Base-by-base conservation (phyloP, 2,797 vertebrate species). In the Microctenopoma lineatum region DNA sequence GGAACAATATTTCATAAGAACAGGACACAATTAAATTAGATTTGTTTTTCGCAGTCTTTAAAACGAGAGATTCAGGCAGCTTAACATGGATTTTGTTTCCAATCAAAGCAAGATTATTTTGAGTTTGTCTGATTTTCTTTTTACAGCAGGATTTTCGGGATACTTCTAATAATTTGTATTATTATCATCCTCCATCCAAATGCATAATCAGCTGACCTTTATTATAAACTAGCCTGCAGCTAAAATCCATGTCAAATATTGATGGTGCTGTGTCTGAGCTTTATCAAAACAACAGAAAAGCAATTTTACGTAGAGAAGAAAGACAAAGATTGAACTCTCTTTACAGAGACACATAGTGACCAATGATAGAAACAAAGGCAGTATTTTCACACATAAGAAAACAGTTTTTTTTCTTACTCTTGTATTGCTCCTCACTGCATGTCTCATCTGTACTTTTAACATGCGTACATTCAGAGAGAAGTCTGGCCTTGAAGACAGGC, bases 191-290 rank as follows among this genome's bases (percentile, higher is more conserved):
- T 60, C 27, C 62, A 71, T 75, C 41, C 54, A 60, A 26, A 81
- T 41, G 45, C 59, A 78, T 73, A 62, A 81, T 72, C 61, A 73
- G 46, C 47, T 68, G 72, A 85, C 74, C 72, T 81, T 86, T 75
- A 57, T 56, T 72, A 65, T 34, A 53, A 75, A 71, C 25, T 38
- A 50, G 65, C 57, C 62, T 26, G 41, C 29, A 59, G 60, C 61
- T 51, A 44, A 73, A 69, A 60, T 60, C 75, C 42, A 70, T 68
- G 55, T 15, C 18, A 59, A 16, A 44, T 58, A 55, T 66, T 66
- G 77, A 77, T 21, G 29, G 12, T 2, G 26, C 21, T 34, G 7
- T 38, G 13, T 63, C 18, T 7, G 51, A 67, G 66, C 32, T 52
- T 73, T n/a, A 41, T 63, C 69, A 64, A 44, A 70, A 65, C 46